A percentile compares a stretch with the other conserved stretches of the same genome.
Conservation (phyloP, 2,113 vertebrate genomes). For the Athene cunicularia region DNA sequence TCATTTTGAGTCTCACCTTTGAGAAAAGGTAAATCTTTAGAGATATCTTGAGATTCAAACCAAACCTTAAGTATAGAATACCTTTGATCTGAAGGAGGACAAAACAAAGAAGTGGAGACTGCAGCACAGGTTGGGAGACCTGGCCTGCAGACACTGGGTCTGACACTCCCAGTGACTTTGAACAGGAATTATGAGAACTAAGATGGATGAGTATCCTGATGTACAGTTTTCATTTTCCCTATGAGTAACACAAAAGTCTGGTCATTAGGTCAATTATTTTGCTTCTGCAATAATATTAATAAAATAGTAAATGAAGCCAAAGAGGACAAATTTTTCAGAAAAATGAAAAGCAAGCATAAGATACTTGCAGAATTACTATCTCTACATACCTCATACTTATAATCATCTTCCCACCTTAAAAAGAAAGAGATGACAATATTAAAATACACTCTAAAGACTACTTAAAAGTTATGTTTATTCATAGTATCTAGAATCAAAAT, state of each 20-base stretch:
- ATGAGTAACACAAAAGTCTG: not conserved
- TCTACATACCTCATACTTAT: conserved; percentile 51
- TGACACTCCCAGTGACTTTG: not conserved
- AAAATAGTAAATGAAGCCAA: not conserved
- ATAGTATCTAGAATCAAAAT: not conserved
- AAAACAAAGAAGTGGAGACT: not conserved
- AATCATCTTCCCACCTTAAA: conserved; percentile 44
- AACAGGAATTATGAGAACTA: not conserved
- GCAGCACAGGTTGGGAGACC: not conserved
- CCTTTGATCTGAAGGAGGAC: not conserved
- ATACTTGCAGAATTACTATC: not conserved
- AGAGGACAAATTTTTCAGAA: not conserved
- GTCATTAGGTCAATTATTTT: not conserved
- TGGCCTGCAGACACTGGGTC: not conserved
- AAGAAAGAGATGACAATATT: not conserved
- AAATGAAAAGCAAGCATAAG: not conserved
- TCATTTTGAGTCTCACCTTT: not conserved
- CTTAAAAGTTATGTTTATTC: not conserved
- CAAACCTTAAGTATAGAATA: not conserved
- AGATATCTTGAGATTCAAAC: not conserved
- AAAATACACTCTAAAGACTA: not conserved
- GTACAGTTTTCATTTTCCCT: not conserved
- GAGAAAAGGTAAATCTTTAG: not conserved
- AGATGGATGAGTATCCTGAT: not conserved
- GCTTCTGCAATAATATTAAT: not conserved